Conservation (phyloP, 2,113 vertebrate species). For the Morone saxatilis region DNA sequence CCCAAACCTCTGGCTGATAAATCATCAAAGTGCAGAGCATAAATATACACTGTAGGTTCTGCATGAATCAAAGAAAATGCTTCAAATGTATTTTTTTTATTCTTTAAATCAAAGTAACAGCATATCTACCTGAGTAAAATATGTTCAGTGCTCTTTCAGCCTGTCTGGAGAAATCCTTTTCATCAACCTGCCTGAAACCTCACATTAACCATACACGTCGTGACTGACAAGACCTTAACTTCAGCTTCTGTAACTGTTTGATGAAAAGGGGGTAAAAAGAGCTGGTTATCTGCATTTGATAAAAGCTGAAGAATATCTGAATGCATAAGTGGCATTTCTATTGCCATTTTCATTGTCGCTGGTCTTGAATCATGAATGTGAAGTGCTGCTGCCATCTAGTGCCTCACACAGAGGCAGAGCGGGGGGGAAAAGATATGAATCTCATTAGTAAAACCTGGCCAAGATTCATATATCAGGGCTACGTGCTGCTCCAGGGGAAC, state of each 20-base stretch:
- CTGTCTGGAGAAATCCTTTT: not conserved
- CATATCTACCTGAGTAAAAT: not conserved
- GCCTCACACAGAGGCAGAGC: constrained; percentile 11
- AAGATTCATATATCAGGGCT: not conserved
- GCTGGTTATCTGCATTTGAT: not conserved
- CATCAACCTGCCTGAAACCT: not conserved
- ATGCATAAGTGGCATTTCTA: not conserved
- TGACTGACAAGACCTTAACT: not conserved
- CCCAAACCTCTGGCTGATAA: constrained; percentile 13
- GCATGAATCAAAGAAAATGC: not conserved
- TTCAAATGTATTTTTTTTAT: not conserved
- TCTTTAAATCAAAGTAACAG: not conserved
- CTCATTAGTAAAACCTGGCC: not conserved
- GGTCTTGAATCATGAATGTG: not conserved
- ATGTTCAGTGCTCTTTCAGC: not conserved
- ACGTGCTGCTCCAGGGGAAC: too few relatives aligned
- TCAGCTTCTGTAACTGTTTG: not conserved
- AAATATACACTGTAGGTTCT: not conserved
- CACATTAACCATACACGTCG: not conserved
- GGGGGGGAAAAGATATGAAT: not conserved
- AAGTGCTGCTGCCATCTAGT: constrained; percentile 80
- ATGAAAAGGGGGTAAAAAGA: not conserved
- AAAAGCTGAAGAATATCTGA: not conserved
- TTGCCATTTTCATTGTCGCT: not conserved
- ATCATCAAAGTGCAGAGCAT: constrained; percentile 22